These are phyloP conservation scores for Macquaria australasica DNA, from an alignment of 2,113 vertebrate genomes.

Conservation along the genomic window DNA sequence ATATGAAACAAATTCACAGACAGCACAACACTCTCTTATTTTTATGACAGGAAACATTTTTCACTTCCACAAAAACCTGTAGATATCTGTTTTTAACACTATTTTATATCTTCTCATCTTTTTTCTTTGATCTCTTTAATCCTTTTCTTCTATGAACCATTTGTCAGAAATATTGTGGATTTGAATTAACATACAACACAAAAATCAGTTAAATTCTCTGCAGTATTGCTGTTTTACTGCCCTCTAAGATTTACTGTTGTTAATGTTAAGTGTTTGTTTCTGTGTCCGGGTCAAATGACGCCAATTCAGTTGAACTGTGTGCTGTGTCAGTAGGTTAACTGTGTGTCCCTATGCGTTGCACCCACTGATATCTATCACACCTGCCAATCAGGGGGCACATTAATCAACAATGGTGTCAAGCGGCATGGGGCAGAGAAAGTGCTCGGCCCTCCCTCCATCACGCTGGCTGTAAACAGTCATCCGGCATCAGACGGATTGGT, in stretches of 20 bases:
- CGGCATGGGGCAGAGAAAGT: conserved; percentile 79
- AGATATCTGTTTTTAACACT: background rate
- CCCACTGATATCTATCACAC: conserved; percentile 62
- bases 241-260: background rate
- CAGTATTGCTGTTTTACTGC: background rate
- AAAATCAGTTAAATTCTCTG: background rate
- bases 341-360: conserved; percentile 51
- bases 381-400: conserved; percentile 74
- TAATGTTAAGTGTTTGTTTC: conserved; percentile 23
- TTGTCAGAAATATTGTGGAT: background rate
- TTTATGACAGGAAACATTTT: background rate
- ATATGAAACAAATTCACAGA: background rate
- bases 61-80: background rate
- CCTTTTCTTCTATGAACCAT: background rate
- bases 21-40: background rate
- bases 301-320: conserved; percentile 36
- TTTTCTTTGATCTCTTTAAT: background rate
- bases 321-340: conserved; percentile 71
- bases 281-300: conserved; percentile 58
- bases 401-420: conserved; percentile 71
- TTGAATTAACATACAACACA: background rate
- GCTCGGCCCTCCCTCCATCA: conserved; percentile 46
- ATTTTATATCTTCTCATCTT: background rate
- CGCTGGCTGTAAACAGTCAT: conserved; percentile 37
- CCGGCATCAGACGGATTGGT: conserved; percentile 13